Percentiles rank a stretch among this genome's conserved stretches.
Evolutionary conservation across 2,113 vertebrate species (phyloP).

Genomic region (Phasianus colchicus): DNA sequence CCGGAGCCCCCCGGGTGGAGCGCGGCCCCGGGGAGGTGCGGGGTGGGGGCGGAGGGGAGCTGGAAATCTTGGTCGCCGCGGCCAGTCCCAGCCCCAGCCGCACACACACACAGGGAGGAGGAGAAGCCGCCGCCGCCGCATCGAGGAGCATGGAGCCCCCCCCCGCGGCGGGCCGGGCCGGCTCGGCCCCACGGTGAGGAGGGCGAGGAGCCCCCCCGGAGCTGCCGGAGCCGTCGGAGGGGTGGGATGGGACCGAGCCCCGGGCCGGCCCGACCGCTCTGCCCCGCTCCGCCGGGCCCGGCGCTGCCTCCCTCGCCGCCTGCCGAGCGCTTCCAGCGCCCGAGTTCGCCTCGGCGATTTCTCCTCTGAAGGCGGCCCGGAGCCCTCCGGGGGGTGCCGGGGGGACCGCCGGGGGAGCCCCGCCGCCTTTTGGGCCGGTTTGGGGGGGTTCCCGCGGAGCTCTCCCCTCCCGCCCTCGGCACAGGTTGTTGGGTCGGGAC

Average conservation of each 20-base stretch:
- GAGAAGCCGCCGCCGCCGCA: constrained; percentile 70
- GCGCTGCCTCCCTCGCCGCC: constrained; percentile 64
- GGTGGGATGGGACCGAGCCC: constrained; percentile 78
- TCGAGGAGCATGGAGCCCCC: constrained; percentile 83
- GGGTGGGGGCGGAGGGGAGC: constrained; percentile 40
- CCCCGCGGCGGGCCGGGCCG: constrained; percentile 70
- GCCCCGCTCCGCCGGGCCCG: constrained; percentile 47
- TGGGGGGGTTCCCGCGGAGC: background rate
- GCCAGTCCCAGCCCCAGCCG: constrained; percentile 82
- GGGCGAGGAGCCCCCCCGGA: constrained; percentile 80
- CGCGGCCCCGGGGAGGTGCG: constrained; percentile 48
- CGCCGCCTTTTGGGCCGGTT: background rate
- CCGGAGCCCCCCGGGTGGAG: background rate
- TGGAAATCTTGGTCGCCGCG: constrained; percentile 78
- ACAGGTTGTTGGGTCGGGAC: constrained; percentile 91
- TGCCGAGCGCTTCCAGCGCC: constrained; percentile 74
- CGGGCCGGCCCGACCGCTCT: constrained; percentile 66
- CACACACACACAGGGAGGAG: constrained; percentile 16
- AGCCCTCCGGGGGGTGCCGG: background rate
- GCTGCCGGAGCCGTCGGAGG: constrained; percentile 80
- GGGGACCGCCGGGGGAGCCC: background rate
- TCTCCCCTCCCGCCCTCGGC: constrained; percentile 31
- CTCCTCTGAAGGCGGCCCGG: constrained; percentile 63
- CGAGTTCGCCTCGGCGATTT: constrained; percentile 76
- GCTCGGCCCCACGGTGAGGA: constrained; percentile 89